phyloP scores from a whole-genome alignment of 2,888 invertebrate species.

The Chrysolina americana region DNA sequence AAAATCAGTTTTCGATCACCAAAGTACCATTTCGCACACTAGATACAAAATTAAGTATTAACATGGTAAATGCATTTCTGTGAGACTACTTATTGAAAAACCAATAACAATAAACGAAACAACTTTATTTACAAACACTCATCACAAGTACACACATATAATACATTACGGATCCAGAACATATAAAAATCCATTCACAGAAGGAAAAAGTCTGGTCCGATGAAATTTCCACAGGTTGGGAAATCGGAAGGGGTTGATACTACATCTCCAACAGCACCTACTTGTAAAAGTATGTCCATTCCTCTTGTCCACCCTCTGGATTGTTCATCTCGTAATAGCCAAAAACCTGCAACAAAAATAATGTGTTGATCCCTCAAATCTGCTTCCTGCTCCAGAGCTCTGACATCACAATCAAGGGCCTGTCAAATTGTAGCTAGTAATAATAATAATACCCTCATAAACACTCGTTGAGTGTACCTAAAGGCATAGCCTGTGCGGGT shows the following conservation, averaged over 20 bases:
- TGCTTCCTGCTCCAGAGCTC: too few species aligned
- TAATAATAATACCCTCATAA: too few species aligned
- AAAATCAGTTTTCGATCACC: too few species aligned
- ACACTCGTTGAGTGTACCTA: too few species aligned
- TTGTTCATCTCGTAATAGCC: constrained; percentile 86
- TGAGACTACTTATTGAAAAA: too few species aligned
- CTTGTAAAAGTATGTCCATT: constrained; percentile 81
- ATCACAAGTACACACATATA: background rate
- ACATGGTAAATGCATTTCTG: too few species aligned
- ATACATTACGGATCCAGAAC: background rate
- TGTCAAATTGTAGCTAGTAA: too few species aligned
- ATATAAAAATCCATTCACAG: constrained; percentile 53
- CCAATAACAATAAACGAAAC: background rate
- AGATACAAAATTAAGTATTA: too few species aligned
- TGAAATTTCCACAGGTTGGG: constrained; percentile 84
- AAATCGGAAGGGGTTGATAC: constrained; percentile 80
- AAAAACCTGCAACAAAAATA: constrained; percentile 75
- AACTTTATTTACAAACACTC: constrained; percentile 2
- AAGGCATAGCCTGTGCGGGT: too few species aligned
- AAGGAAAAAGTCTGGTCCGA: constrained; percentile 83
- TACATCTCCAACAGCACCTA: constrained; percentile 78
- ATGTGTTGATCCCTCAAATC: too few species aligned
- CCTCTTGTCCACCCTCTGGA: constrained; percentile 83
- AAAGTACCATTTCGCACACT: too few species aligned
- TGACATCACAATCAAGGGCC: too few species aligned